Evolutionary conservation across 1,140 invertebrate genomes (phyloP).

Genomic region (Diabrotica undecimpunctata): DNA sequence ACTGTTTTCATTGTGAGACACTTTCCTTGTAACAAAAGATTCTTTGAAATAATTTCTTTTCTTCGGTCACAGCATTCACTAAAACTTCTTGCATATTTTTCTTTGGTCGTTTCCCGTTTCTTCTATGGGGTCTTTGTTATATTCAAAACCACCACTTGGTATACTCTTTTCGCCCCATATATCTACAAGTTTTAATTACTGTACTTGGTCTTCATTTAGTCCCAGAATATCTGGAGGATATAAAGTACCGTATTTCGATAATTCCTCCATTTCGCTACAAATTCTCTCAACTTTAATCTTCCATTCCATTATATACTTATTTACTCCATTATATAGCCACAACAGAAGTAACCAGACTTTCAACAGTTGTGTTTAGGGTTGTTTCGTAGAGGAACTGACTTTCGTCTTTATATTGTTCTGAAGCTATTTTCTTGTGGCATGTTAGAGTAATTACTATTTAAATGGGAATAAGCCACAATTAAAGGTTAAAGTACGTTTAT

Average conservation of each 20-base stretch:
- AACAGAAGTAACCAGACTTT: slow-evolving; percentile 69
- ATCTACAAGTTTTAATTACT: slow-evolving; percentile 82
- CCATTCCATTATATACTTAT: too few species aligned
- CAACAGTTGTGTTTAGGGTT: slow-evolving; percentile 59
- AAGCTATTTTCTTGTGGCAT: too few species aligned
- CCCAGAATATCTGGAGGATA: slow-evolving; percentile 77
- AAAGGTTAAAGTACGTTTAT: too few species aligned
- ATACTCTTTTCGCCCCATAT: slow-evolving; percentile 82
- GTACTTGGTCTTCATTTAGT: slow-evolving; percentile 85
- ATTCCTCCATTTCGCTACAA: slow-evolving; percentile 83
- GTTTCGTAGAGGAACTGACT: slow-evolving; percentile 85
- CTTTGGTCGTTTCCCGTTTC: slow-evolving; percentile 82
- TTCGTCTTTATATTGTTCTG: too few species aligned
- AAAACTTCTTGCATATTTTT: slow-evolving; percentile 78
- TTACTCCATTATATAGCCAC: slow-evolving; percentile 76
- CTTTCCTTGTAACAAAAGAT: slow-evolving; percentile 62
- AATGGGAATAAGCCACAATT: too few species aligned
- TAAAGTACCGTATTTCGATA: slow-evolving; percentile 74
- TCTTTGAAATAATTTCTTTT: slow-evolving; percentile 80
- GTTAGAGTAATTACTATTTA: too few species aligned
- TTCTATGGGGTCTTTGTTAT: slow-evolving; percentile 63
- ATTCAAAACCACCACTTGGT: slow-evolving; percentile 68
- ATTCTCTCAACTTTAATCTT: slow-evolving; percentile 80
- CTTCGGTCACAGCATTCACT: slow-evolving; percentile 73
- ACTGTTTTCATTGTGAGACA: slow-evolving; percentile 68